Percentiles rank a stretch among this genome's conserved stretches.
Conservation (phyloP, 2,113 vertebrate species). For the Fregetta grallaria region DNA sequence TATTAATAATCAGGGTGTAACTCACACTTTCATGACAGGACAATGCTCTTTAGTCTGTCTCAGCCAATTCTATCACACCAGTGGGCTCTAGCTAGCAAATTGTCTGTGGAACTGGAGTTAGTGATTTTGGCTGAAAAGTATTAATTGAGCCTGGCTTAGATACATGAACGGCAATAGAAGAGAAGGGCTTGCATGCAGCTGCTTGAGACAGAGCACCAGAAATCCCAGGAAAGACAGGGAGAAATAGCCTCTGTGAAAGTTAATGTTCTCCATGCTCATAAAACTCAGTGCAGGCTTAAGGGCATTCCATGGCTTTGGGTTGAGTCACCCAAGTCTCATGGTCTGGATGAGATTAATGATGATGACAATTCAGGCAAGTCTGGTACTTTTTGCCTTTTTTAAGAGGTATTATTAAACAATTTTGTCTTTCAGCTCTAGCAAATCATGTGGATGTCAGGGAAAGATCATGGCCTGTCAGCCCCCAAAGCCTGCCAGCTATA, state of each 20-base stretch:
- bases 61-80: not conserved
- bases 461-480: not conserved
- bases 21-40: not conserved
- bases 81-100: not conserved
- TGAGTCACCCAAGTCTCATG: conserved; percentile 60
- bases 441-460: conserved; percentile 50
- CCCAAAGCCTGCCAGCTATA: not conserved
- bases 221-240: not conserved
- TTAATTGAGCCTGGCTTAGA: not conserved
- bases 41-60: not conserved
- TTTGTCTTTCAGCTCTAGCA: conserved; percentile 38
- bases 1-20: conserved; percentile 13
- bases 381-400: conserved; percentile 14
- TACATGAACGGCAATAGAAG: not conserved
- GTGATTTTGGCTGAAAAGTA: not conserved
- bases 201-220: not conserved
- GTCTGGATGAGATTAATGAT: conserved; percentile 32
- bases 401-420: conserved; percentile 47
- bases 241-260: not conserved
- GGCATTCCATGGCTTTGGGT: conserved; percentile 31
- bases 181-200: not conserved
- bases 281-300: conserved; percentile 10
- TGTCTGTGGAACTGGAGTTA: not conserved
- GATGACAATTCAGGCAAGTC: conserved; percentile 5
- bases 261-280: conserved; percentile 40